phyloP scores from a whole-genome alignment of 2,797 vertebrate species.

The Tangara arthus region DNA sequence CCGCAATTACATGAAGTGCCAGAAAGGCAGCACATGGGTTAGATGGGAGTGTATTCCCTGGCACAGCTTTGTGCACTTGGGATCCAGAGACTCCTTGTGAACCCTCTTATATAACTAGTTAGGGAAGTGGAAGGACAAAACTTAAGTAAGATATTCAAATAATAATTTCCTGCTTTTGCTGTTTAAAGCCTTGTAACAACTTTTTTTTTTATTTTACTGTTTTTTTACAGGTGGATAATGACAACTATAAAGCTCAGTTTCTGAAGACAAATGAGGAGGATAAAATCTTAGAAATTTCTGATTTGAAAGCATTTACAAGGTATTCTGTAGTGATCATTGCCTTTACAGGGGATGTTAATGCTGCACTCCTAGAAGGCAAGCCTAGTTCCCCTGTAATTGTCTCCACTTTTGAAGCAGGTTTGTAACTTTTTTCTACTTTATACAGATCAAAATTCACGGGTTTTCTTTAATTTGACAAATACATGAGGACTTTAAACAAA shows the following conservation, averaged over 20 bases:
- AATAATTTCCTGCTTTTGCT: not conserved
- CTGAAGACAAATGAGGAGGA: constrained; percentile 80
- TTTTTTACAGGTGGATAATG: constrained; percentile 80
- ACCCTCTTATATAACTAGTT: not conserved
- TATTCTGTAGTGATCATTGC: constrained; percentile 87
- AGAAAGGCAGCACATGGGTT: not conserved
- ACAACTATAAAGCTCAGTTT: constrained; percentile 78
- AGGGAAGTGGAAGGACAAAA: not conserved
- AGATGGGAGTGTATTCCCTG: not conserved
- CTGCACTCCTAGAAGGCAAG: constrained; percentile 82
- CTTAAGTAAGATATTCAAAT: not conserved
- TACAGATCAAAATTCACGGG: not conserved
- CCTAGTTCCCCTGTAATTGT: constrained; percentile 77
- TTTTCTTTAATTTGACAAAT: not conserved
- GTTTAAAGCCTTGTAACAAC: not conserved
- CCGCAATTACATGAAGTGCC: accelerated
- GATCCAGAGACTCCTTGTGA: not conserved
- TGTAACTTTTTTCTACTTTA: constrained; percentile 15
- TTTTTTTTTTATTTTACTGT: not conserved
- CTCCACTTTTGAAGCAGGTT: constrained; percentile 91
- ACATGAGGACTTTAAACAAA: not conserved
- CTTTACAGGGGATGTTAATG: constrained; percentile 83
- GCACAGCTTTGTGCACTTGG: not conserved
- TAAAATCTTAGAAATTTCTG: constrained; percentile 80
- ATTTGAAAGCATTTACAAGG: constrained; percentile 87